Percentiles rank a stretch among this genome's conserved stretches.
These are phyloP conservation scores for Myrmophylax atrothorax DNA, from an alignment of 2,113 vertebrate genomes.

Conservation along the genomic window DNA sequence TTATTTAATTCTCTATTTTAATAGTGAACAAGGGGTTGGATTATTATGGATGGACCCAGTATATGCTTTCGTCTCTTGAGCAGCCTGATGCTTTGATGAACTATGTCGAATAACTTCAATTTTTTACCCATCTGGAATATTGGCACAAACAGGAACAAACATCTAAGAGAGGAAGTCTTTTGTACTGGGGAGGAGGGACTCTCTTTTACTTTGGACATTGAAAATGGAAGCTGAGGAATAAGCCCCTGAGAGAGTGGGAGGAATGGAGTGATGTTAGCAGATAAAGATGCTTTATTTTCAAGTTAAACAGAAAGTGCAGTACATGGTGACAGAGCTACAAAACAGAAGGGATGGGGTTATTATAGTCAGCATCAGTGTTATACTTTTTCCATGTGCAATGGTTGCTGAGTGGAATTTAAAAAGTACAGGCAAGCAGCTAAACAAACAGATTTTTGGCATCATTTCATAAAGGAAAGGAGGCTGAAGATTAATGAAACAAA, in stretches of 20 bases:
- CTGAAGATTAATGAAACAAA: background rate
- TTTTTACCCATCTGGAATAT: background rate
- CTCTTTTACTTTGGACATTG: background rate
- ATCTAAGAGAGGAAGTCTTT: background rate
- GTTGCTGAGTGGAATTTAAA: constrained; percentile 9
- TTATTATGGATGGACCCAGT: background rate
- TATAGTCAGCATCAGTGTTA: background rate
- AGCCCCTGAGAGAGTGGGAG: background rate
- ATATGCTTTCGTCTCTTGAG: background rate
- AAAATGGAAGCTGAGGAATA: background rate
- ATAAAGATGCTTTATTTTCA: background rate
- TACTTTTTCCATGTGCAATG: constrained; percentile 2
- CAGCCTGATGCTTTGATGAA: background rate
- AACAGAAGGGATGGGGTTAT: background rate
- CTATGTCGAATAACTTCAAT: background rate
- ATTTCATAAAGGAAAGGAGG: background rate
- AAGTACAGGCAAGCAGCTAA: background rate
- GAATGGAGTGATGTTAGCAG: background rate
- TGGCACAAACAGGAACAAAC: background rate
- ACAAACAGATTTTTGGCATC: constrained; percentile 1
- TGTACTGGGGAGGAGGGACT: background rate
- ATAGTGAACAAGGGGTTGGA: background rate
- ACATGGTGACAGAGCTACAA: background rate
- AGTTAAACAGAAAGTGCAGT: background rate
- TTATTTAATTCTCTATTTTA: background rate